Evolutionary conservation across 1,140 invertebrate species (phyloP).

Genomic region (Drosophila tropicalis): DNA sequence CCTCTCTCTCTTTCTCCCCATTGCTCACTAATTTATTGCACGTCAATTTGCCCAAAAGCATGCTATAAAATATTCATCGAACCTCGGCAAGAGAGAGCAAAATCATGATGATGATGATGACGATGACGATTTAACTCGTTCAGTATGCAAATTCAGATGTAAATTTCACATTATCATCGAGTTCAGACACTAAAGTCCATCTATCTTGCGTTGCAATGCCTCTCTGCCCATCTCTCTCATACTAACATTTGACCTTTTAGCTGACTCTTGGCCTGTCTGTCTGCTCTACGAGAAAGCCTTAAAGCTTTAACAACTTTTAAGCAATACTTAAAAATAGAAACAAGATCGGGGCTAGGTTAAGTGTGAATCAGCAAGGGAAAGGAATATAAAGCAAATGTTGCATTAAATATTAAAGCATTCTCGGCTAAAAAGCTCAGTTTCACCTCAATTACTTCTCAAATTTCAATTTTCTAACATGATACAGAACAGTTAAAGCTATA

Average conservation of each 20-base stretch:
- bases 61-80: slow-evolving; percentile 72
- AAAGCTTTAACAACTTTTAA: slow-evolving; percentile 16
- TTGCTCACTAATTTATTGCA: slow-evolving; percentile 61
- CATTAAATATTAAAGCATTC: neutral
- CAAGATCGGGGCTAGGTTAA: neutral
- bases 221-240: neutral
- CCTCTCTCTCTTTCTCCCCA: neutral
- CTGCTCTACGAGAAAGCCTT: neutral
- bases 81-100: neutral
- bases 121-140: slow-evolving; percentile 33
- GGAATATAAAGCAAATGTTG: too few relatives aligned
- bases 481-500: too few relatives aligned
- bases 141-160: slow-evolving; percentile 51
- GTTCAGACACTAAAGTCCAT: slow-evolving; percentile 1
- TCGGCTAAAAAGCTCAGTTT: neutral
- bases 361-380: neutral
- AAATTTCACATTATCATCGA: slow-evolving; percentile 37
- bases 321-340: slow-evolving; percentile 44
- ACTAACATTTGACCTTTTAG: slow-evolving; percentile 48
- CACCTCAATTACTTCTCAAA: neutral
- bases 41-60: slow-evolving; percentile 72
- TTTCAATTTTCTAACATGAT: too few relatives aligned
- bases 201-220: neutral
- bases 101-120: slow-evolving; percentile 14
- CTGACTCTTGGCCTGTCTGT: neutral